Conservation (phyloP, 1,140 invertebrate species). For the Drosophila baimaii region DNA sequence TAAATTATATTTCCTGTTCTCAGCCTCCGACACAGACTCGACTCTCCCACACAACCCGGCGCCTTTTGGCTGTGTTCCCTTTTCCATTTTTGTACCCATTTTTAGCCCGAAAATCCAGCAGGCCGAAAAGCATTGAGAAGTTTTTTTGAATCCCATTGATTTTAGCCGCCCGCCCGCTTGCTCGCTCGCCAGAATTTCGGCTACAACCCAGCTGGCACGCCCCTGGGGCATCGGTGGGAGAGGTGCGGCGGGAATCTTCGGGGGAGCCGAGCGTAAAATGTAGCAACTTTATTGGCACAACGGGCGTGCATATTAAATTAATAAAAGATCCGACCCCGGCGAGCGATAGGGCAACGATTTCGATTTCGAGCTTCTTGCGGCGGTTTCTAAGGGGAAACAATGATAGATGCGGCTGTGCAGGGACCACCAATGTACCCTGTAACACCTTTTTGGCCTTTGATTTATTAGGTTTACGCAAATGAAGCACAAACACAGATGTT, state of each 20-base stretch:
- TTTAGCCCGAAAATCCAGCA: slow-evolving; percentile 35
- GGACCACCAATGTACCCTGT: slow-evolving; percentile 14
- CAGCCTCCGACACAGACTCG: not conserved
- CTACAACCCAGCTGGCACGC: slow-evolving; percentile 55
- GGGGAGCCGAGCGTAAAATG: slow-evolving; percentile 67
- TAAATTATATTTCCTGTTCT: slow-evolving; percentile 83
- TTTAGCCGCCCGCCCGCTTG: slow-evolving; percentile 70
- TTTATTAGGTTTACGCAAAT: not conserved
- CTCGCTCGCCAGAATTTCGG: slow-evolving; percentile 33
- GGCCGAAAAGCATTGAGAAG: slow-evolving; percentile 43
- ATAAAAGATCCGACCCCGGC: slow-evolving; percentile 54
- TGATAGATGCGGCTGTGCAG: not conserved
- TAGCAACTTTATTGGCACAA: slow-evolving; percentile 80
- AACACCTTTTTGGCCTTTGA: not conserved
- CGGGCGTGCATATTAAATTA: slow-evolving; percentile 80
- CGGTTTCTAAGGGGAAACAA: slow-evolving; percentile 8
- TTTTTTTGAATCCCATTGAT: slow-evolving; percentile 65
- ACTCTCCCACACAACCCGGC: slow-evolving; percentile 46
- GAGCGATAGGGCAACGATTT: slow-evolving; percentile 26
- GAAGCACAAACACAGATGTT: not conserved
- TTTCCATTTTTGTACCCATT: not conserved
- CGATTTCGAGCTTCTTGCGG: slow-evolving; percentile 26
- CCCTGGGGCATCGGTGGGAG: slow-evolving; percentile 25
- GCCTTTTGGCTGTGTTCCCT: slow-evolving; percentile 29
- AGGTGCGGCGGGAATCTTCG: slow-evolving; percentile 8